Conservation (phyloP, 64 coral and sea anemone genomes). For the Astreopora myriophthalma region DNA sequence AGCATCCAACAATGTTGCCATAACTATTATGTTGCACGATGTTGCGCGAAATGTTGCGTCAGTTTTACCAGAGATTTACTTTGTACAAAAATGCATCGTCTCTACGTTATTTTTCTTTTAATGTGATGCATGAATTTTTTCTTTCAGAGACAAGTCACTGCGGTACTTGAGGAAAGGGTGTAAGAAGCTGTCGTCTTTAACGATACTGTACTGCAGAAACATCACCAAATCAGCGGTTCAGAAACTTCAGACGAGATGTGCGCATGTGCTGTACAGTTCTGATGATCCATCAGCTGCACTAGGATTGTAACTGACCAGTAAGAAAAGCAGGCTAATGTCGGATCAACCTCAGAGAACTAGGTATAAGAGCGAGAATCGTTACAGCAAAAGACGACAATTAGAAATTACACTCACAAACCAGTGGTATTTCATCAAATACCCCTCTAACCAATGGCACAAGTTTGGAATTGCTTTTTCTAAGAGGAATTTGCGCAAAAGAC, state of each 20-base stretch:
- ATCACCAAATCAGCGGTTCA: slow-evolving; percentile 86
- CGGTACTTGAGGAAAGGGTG: slow-evolving; percentile 91
- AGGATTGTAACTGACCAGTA: not conserved
- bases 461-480: too few relatives aligned
- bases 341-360: not conserved
- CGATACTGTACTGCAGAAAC: slow-evolving; percentile 83
- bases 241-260: slow-evolving; percentile 84
- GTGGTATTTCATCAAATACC: too few relatives aligned
- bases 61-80: too few relatives aligned
- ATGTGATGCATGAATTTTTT: not conserved
- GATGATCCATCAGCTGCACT: slow-evolving; percentile 64
- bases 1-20: too few relatives aligned
- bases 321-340: not conserved
- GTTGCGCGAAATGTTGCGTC: too few relatives aligned
- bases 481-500: too few relatives aligned
- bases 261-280: slow-evolving; percentile 73
- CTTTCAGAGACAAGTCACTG: slow-evolving; percentile 50
- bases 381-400: too few relatives aligned
- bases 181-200: slow-evolving; percentile 77
- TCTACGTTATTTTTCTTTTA: too few relatives aligned
- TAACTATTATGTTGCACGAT: too few relatives aligned
- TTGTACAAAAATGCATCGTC: too few relatives aligned
- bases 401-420: too few relatives aligned
- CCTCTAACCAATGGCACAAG: too few relatives aligned
- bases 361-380: not conserved